Percentiles rank a stretch among this genome's conserved stretches.
These are phyloP conservation scores for Dolichopus griseipennis DNA, from an alignment of 2,888 invertebrate genomes.

Conservation along the genomic window DNA sequence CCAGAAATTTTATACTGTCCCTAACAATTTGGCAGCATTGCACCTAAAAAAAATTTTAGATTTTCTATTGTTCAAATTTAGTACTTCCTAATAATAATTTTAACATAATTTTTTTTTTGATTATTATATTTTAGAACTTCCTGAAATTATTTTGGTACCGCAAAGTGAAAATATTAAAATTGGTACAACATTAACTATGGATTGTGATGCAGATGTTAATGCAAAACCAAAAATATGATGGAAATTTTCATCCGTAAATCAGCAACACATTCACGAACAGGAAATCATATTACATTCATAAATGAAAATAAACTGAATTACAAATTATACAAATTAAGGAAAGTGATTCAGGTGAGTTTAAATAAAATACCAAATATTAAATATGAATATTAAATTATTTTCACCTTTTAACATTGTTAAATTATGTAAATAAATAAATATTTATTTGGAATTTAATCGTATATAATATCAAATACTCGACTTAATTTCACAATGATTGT, in stretches of 20 bases:
- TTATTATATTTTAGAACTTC: constrained; percentile 50
- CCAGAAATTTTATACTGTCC: too few species aligned
- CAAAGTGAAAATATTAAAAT: constrained; percentile 55
- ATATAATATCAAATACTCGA: too few species aligned
- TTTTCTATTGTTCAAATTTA: background rate
- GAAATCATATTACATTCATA: constrained; percentile 47
- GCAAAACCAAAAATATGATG: constrained; percentile 69
- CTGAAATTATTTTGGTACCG: constrained; percentile 60
- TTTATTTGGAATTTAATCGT: too few species aligned
- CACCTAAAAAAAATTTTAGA: too few species aligned
- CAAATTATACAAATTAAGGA: constrained; percentile 53
- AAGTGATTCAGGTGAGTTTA: constrained; percentile 54
- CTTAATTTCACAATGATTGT: too few species aligned
- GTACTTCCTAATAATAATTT: background rate
- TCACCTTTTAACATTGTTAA: background rate
- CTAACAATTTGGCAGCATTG: too few species aligned
- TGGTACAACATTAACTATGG: constrained; percentile 55
- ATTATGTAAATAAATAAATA: too few species aligned
- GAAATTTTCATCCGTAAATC: constrained; percentile 46
- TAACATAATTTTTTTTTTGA: background rate
- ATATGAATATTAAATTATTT: background rate
- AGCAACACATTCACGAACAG: constrained; percentile 23
- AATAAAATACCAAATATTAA: background rate
- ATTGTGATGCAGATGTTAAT: constrained; percentile 68
- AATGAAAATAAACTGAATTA: constrained; percentile 55